Conservation (phyloP, 2,888 invertebrate genomes). For the Cyclophora albipunctata region DNA sequence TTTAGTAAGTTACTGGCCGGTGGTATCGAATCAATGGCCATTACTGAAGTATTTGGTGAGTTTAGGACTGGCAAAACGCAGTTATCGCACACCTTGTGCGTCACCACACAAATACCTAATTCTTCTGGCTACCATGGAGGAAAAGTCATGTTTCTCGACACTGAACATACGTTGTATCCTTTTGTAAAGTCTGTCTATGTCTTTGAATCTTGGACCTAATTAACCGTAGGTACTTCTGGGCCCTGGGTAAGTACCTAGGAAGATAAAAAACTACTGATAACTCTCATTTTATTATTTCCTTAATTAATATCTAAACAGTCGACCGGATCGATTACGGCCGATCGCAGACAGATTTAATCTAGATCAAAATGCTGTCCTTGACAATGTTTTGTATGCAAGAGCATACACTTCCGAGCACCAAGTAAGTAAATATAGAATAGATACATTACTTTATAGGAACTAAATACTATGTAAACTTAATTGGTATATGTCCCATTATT, state of each 20-base stretch:
- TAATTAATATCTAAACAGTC: conserved; percentile 48
- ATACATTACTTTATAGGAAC: not conserved
- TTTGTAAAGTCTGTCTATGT: conserved; percentile 25
- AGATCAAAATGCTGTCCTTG: conserved; percentile 82
- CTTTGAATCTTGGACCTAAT: no score
- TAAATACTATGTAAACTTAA: no score
- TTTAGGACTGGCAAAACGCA: conserved; percentile 89
- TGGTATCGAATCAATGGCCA: conserved; percentile 88
- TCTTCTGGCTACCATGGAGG: conserved; percentile 82
- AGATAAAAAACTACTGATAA: not conserved
- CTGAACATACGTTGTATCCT: conserved; percentile 90
- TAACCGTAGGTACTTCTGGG: not conserved
- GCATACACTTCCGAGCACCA: conserved; percentile 90
- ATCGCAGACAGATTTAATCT: conserved; percentile 86
- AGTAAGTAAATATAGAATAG: no score
- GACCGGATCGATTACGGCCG: conserved; percentile 82
- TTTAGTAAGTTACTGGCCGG: conserved; percentile 83
- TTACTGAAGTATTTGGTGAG: conserved; percentile 89
- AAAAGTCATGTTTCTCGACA: conserved; percentile 88
- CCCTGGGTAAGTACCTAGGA: not conserved
- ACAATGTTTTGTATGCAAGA: conserved; percentile 87
- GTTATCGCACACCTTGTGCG: conserved; percentile 85
- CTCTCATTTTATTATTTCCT: not conserved
- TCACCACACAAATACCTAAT: conserved; percentile 84
- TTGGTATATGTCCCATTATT: no score